These are phyloP conservation scores for Tubiluchus corallicola DNA, from an alignment of 2,888 invertebrate species.

Conservation along the genomic window DNA sequence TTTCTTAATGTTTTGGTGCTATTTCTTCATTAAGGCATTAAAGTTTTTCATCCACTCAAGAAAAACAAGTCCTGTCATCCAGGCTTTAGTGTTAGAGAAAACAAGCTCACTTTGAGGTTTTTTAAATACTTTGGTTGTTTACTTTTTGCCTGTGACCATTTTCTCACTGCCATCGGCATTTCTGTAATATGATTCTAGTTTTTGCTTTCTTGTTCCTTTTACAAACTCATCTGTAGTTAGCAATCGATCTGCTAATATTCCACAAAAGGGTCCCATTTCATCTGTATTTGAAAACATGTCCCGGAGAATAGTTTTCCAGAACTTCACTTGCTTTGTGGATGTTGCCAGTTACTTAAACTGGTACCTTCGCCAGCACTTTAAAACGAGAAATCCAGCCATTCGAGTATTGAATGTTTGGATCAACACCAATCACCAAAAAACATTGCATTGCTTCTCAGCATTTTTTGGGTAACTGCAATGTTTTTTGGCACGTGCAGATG, in stretches of 20 bases:
- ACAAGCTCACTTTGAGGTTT: conserved; percentile 3
- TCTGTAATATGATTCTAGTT: neutral
- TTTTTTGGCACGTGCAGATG: neutral
- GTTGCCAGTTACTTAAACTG: neutral
- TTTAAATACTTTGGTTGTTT: neutral
- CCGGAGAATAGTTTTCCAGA: neutral
- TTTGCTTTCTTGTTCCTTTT: neutral
- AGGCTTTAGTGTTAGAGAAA: neutral
- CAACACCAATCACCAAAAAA: neutral
- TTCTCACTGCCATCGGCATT: conserved; percentile 3
- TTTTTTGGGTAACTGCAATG: neutral
- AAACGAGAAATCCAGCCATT: neutral
- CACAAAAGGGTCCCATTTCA: neutral
- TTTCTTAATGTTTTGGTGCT: neutral
- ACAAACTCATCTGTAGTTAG: neutral
- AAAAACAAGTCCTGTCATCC: neutral
- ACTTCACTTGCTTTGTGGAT: neutral
- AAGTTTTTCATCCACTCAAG: neutral
- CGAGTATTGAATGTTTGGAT: neutral
- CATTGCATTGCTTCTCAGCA: neutral
- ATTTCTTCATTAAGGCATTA: neutral
- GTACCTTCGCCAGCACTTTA: conserved; percentile 1
- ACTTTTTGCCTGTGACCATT: neutral
- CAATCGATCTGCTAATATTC: neutral
- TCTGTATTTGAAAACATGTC: conserved; percentile 1